These are phyloP conservation scores for Hypocryptadius cinnamomeus DNA, from an alignment of 2,113 vertebrate genomes.

Conservation along the genomic window DNA sequence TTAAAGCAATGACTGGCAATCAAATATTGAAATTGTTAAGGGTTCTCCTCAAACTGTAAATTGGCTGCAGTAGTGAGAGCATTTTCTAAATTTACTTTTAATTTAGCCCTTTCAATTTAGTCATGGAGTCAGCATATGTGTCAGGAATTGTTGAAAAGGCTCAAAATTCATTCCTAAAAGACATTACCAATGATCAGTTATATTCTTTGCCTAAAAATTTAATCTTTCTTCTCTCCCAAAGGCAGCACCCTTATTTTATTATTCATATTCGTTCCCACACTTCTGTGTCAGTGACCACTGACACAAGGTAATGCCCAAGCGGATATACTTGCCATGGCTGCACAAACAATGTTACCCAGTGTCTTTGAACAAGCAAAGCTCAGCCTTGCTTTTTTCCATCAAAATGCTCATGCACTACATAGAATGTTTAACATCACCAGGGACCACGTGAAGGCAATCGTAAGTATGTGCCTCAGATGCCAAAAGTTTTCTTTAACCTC, in stretches of 20 bases:
- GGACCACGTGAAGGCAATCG: neutral
- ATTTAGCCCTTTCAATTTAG: neutral
- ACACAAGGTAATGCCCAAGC: neutral
- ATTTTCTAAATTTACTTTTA: neutral
- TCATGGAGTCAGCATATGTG: neutral
- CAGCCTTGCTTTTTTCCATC: neutral
- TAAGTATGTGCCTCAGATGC: neutral
- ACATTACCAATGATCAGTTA: neutral
- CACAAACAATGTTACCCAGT: neutral
- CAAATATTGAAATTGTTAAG: neutral
- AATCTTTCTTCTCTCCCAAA: neutral
- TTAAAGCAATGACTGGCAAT: neutral
- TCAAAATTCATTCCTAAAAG: neutral
- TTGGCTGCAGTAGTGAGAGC: neutral
- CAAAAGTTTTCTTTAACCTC: neutral
- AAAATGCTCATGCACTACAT: neutral
- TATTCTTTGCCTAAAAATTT: neutral
- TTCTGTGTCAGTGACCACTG: neutral
- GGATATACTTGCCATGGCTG: neutral
- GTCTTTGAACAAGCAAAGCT: neutral
- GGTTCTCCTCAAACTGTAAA: neutral
- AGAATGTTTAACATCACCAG: neutral
- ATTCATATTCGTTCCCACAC: neutral
- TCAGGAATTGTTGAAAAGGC: no score
- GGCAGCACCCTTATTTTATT: neutral